These are phyloP conservation scores for Athetis lepigone DNA, from an alignment of 2,888 invertebrate species.

Conservation along the genomic window DNA sequence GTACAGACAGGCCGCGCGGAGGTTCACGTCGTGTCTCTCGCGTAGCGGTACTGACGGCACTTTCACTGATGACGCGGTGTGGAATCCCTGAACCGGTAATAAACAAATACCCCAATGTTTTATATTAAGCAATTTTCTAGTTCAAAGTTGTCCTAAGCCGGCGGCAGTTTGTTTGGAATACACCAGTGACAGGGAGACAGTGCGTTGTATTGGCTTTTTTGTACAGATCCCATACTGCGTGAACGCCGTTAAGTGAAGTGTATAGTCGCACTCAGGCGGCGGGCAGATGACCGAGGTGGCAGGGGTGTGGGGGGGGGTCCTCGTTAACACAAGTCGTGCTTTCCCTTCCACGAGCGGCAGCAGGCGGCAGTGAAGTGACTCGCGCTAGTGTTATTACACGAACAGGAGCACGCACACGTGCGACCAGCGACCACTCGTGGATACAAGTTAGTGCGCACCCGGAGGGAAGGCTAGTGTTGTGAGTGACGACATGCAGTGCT, in stretches of 20 bases:
- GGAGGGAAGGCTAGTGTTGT: slow-evolving; percentile 13
- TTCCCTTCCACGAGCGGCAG: slow-evolving; percentile 65
- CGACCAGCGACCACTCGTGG: background rate
- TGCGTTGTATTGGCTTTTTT: background rate
- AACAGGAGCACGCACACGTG: slow-evolving; percentile 37
- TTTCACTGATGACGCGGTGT: slow-evolving; percentile 29
- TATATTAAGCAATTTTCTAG: no score
- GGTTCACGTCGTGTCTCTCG: background rate
- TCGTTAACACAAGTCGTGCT: slow-evolving; percentile 74
- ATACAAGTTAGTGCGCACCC: slow-evolving; percentile 14
- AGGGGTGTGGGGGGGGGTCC: slow-evolving; percentile 32
- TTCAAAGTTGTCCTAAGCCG: no score
- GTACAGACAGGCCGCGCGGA: background rate
- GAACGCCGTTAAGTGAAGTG: no score
- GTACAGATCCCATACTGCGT: background rate
- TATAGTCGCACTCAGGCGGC: no score
- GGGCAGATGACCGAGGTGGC: no score
- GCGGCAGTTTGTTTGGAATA: no score
- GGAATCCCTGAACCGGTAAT: no score
- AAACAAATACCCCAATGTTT: no score
- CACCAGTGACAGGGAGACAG: no score
- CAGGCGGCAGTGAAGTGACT: slow-evolving; percentile 15
- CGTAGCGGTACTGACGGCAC: slow-evolving; percentile 16
- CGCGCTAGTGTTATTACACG: slow-evolving; percentile 39
- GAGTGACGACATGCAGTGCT: slow-evolving; percentile 56